Evolutionary conservation across 1,140 invertebrate genomes (phyloP), one percentile per base, ranked within the genome.

Genomic region (Chironomus tepperi): DNA sequence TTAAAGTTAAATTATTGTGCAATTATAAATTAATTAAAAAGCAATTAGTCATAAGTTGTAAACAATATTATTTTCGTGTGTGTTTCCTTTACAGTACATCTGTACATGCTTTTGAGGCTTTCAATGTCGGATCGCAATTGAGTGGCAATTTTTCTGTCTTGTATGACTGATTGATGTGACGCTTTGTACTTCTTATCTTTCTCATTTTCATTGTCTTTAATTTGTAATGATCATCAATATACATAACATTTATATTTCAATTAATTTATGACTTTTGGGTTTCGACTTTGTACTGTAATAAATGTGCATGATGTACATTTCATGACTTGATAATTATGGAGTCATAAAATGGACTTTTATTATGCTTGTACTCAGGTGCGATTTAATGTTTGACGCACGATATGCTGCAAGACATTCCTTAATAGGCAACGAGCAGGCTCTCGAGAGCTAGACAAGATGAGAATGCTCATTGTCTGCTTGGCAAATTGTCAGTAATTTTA

Each of bases 1-100:
- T 57, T 57, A 57, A 57, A 57, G 10, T 1, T 21, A 70, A 70
- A 70, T 70, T 70, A 70, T 70, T 19, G 65, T 21, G 18, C 65
- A 70, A 70, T 70, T 70, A 70, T 70, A 70, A 70, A 70, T 70
- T 70, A 70, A 70, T 70, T 70, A 70, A 70, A 70, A 70, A 70
- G 65, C 65, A 16, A 70, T 70, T 70, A n/a, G 47, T 57, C n/a
- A 57, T 57, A 57, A 57, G 24, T 34, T 34, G 24, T 57, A 57
- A 57, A 57, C 43, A 10, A 10, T 43, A 15, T 47, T 5, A 12
- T 57, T 10, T 12, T 57, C 12, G 15, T n/a, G 47, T 57, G 10
- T 57, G 15, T 9, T 47, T n/a, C n/a, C n/a, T n/a, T 3, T 57
- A 12, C n/a, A n/a, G n/a, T n/a, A 15, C 47, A 57, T 57, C 12